Evolutionary conservation across 2,888 invertebrate species (phyloP), one percentile per base, ranked within the genome.

Genomic region (Lycia hirtaria): DNA sequence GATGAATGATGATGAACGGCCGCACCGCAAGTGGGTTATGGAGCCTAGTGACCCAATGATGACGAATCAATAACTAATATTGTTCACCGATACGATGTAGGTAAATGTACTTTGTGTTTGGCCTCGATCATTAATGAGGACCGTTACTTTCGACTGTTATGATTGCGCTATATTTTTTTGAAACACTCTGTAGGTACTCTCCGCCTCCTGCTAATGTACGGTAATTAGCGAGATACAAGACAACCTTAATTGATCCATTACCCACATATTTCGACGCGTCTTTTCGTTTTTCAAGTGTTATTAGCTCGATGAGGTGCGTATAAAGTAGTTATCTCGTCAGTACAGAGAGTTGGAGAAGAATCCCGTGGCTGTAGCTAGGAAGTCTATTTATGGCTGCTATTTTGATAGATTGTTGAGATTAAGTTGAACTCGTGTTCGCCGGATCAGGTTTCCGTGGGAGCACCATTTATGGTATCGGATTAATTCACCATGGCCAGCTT

Each of bases 91-190:
- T 71, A 70, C 69, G 74, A 74, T 71, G 64, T 68, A 55, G 63
- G 69, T 73, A 80, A 75, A 74, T 78, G 76, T 65, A 67, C 75
- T 78, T 75, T 75, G 75, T 67, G 77, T 82, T 80, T 85, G 87
- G 87, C 91, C 91, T 78, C 83, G 80, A 89, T 91, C 87, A 88
- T 88, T 89, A 92, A 91, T 81, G 82, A 80, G 75, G 65, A 86
- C 90, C 90, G 91, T 91, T 92, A 91, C 68, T 77, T 78, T 83
- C 84, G 81, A 84, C 82, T 84, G 79, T 83, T 87, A 81, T 82
- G 81, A 82, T 87, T 89, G 87, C 87, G 80, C 86, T 85, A 81
- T 65, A n/a, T n/a, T n/a, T 73, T 85, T 83, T 85, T 83, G 80
- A 81, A 87, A 87, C 76, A 73, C 73, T 67, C 62, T 73, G 66